Percentiles rank a stretch among this genome's conserved stretches.
Evolutionary conservation across 2,113 vertebrate genomes (phyloP).

Genomic region (Platanista minor): DNA sequence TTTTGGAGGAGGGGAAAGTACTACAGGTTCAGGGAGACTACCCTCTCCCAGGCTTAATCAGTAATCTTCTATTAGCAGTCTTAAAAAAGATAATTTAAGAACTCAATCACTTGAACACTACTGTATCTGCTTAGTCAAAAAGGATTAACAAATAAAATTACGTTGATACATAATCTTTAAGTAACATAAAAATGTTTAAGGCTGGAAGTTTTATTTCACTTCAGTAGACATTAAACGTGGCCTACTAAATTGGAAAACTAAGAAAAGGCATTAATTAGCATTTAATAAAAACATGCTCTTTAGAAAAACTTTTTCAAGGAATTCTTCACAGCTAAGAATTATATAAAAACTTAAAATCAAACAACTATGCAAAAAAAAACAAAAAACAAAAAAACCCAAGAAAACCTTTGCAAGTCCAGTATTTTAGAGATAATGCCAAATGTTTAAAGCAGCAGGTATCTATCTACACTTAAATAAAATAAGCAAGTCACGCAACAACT

Average conservation of each 20-base stretch:
- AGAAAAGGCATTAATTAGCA: background rate
- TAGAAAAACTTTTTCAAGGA: conserved; percentile 38
- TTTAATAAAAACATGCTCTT: conserved; percentile 30
- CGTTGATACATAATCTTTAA: conserved; percentile 3
- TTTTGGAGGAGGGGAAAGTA: background rate
- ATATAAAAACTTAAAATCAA: conserved; percentile 49
- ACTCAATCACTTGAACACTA: background rate
- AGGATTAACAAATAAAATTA: background rate
- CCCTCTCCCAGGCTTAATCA: background rate
- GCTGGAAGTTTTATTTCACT: conserved; percentile 3
- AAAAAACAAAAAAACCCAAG: background rate
- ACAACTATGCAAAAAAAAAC: conserved; percentile 41
- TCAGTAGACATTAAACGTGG: background rate
- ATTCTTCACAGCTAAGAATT: background rate
- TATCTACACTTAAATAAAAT: background rate
- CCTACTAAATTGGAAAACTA: background rate
- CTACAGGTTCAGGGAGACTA: background rate
- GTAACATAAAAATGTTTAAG: background rate
- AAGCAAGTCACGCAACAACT: background rate
- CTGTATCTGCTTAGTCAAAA: background rate
- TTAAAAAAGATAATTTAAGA: background rate
- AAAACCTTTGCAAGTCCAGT: background rate
- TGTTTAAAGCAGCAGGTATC: conserved; percentile 35
- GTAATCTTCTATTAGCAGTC: background rate
- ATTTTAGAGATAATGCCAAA: conserved; percentile 11